Base-by-base conservation (phyloP, 1,140 invertebrate genomes). In the Orius laevigatus region DNA sequence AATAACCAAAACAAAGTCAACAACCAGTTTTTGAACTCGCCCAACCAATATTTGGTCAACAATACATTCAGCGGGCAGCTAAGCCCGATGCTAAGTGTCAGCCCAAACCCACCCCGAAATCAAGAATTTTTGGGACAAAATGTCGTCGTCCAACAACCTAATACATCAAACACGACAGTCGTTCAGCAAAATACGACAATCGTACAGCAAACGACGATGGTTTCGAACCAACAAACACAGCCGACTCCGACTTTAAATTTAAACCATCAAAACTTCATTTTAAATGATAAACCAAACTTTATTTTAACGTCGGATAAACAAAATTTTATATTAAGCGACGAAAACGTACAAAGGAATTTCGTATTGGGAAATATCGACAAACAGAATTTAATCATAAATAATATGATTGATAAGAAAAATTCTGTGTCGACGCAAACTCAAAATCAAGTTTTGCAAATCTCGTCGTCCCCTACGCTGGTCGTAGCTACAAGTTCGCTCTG, bases 351-450 rank as follows among this genome's bases (percentile, higher is more conserved):
- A 39, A 51, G 45, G 12, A 14, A 42, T 19, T 40, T 52, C n/a
- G 12, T 41, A 48, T 47, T 38, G 45, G 9, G 45, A 52, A 16
- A 47, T 47, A 20, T 46, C 34, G 31, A 46, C 20, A 49, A 50
- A 6, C 47, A 49, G 10, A 48, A 51, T 41, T 44, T 45, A 39
- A 49, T 38, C 35, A 56, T 48, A 50, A 57, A 41, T 46, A 50
- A 35, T 39, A 12, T 39, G 5, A 42, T 42, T 1, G 45, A 52
- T 42, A 48, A 48, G 14, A 48, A 48, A 20, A 53, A 81, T 62
- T 81, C 79, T 1, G 79, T 82, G 20, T 81, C 79, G 1, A 82
- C 79, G 3, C 79, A 84, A 60, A 81, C 79, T 31, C 70, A 70
- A 0, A 75, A 76, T 54, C 70, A 73, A 53, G 49, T 57, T 9